phyloP scores from a whole-genome alignment of 2,797 vertebrate species.

The Oryzias sinensis region DNA sequence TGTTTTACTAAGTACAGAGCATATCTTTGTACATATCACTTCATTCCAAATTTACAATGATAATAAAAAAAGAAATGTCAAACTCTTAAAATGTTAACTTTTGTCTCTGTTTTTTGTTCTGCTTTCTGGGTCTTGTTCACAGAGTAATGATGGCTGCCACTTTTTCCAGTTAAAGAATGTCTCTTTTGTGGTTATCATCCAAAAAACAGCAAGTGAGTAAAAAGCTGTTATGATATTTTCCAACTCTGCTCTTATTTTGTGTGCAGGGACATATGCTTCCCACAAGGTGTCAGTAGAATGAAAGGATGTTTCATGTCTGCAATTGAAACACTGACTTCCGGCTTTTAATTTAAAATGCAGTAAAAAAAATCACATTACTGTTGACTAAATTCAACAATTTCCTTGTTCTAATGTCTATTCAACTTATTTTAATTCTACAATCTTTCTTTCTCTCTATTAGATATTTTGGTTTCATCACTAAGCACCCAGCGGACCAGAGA shows the following conservation, averaged over 20 bases:
- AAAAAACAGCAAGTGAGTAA: constrained; percentile 95
- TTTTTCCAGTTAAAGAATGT: constrained; percentile 99
- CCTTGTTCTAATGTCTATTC: too few species aligned
- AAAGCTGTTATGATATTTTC: background rate
- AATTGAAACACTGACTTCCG: too few species aligned
- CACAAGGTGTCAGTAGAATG: constrained; percentile 2
- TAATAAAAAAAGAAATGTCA: too few species aligned
- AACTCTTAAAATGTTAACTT: background rate
- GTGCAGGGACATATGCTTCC: background rate
- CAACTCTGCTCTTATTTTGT: background rate
- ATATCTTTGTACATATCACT: too few species aligned
- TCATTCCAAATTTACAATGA: too few species aligned
- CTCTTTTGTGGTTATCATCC: constrained; percentile 97
- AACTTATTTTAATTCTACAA: too few species aligned
- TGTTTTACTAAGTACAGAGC: too few species aligned
- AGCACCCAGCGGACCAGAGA: constrained; percentile 95
- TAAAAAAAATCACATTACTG: too few species aligned
- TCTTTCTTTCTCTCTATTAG: constrained; percentile 59
- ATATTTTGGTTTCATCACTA: constrained; percentile 98
- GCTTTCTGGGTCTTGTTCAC: constrained; percentile 19
- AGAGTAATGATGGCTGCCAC: constrained; percentile 95
- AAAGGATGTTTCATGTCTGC: too few species aligned
- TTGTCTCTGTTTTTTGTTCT: background rate
- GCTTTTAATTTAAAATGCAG: too few species aligned
- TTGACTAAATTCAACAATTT: background rate